These are phyloP conservation scores for Eurytoma adleriae DNA, from an alignment of 2,888 invertebrate genomes.

Conservation along the genomic window DNA sequence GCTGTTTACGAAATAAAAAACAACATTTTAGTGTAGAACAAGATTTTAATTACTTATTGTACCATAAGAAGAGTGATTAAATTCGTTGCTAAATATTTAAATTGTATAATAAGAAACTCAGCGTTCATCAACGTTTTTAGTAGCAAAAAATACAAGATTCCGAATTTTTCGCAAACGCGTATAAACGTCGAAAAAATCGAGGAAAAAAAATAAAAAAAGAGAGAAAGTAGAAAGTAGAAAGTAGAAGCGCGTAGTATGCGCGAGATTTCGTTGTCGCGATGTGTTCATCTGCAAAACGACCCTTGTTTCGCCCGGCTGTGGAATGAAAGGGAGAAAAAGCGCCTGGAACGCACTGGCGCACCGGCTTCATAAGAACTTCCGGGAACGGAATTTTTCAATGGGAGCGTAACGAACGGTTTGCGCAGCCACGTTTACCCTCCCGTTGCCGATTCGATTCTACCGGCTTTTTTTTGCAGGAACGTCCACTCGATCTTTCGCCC, in stretches of 20 bases:
- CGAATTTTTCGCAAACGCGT: too few relatives aligned
- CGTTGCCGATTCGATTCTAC: slow-evolving; percentile 27
- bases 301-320: slow-evolving; percentile 1
- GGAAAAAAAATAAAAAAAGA: background rate
- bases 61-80: too few relatives aligned
- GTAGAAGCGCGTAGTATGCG: background rate
- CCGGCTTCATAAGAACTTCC: slow-evolving; percentile 45
- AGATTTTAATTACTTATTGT: too few relatives aligned
- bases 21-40: too few relatives aligned
- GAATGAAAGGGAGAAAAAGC: background rate
- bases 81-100: too few relatives aligned
- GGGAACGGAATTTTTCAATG: slow-evolving; percentile 57
- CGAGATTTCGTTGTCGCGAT: slow-evolving; percentile 24
- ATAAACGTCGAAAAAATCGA: too few relatives aligned
- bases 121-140: background rate
- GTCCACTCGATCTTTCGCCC: background rate
- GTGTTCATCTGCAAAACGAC: slow-evolving; percentile 41
- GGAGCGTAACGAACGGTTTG: slow-evolving; percentile 48
- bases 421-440: slow-evolving; percentile 18
- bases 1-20: too few relatives aligned
- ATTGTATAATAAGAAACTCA: too few relatives aligned
- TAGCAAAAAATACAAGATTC: too few relatives aligned
- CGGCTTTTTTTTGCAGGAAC: slow-evolving; percentile 12
- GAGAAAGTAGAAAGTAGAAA: background rate
- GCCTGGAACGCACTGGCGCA: background rate